phyloP scores from a whole-genome alignment of 2,113 vertebrate genomes.

The Bolborhynchus lineola region DNA sequence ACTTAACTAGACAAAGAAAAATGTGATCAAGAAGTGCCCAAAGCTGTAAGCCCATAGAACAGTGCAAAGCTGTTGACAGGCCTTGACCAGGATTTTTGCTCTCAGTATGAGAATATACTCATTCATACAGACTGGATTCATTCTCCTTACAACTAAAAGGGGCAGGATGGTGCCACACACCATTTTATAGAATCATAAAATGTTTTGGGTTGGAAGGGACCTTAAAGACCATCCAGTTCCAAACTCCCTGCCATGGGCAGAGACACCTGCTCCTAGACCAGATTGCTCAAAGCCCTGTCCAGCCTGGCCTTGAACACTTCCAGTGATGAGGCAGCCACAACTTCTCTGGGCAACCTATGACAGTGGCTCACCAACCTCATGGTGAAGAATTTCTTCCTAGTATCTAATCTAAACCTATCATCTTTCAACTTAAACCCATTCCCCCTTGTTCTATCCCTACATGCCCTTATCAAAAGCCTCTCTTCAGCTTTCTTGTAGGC shows the following conservation, averaged over 20 bases:
- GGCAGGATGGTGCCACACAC: not conserved
- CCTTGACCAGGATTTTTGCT: not conserved
- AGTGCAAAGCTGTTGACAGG: not conserved
- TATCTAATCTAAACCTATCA: not conserved
- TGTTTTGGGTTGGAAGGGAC: not conserved
- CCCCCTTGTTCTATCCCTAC: not conserved
- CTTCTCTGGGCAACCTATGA: not conserved
- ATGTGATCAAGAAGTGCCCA: not conserved
- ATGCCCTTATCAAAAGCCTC: not conserved
- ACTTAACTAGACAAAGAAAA: constrained; percentile 1
- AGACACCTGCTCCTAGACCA: not conserved
- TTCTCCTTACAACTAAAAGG: not conserved
- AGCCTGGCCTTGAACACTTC: not conserved
- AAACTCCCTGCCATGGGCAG: not conserved
- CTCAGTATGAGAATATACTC: not conserved
- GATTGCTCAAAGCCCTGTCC: not conserved
- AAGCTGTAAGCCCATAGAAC: not conserved
- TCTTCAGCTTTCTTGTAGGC: not conserved
- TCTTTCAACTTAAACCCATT: not conserved
- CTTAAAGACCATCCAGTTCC: not conserved
- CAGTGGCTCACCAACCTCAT: not conserved
- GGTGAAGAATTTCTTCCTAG: not conserved
- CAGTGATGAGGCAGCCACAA: not conserved
- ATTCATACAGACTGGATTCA: not conserved
- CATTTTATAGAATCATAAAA: not conserved